A percentile compares a stretch with the other conserved stretches of the same genome.
Conservation (phyloP, 1,140 invertebrate genomes). For the Anthonomus grandis region DNA sequence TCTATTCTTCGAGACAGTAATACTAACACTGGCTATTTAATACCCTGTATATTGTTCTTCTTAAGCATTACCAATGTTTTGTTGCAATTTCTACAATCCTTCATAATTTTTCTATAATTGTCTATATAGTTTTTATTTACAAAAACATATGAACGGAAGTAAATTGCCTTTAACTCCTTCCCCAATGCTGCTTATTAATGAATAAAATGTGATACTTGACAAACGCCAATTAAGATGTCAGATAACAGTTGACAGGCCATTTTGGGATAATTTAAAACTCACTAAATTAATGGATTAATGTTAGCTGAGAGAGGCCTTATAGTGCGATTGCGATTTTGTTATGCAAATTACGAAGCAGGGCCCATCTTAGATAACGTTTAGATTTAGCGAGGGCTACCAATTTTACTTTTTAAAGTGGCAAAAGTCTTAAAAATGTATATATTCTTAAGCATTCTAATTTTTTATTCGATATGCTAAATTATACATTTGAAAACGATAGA, state of each 20-base stretch:
- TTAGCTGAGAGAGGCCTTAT: conserved; percentile 20
- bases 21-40: too few species aligned
- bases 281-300: conserved; percentile 31
- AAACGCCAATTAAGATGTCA: conserved; percentile 30
- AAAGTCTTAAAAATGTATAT: conserved; percentile 15
- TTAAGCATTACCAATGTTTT: too few species aligned
- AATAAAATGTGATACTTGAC: conserved; percentile 31
- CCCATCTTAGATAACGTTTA: conserved; percentile 28
- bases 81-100: too few species aligned
- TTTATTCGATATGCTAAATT: too few species aligned
- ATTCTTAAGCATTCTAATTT: too few species aligned
- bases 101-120: too few species aligned
- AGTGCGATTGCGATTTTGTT: conserved; percentile 30
- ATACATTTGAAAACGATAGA: too few species aligned
- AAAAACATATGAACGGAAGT: conserved; percentile 1
- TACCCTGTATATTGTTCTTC: too few species aligned
- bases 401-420: conserved; percentile 25
- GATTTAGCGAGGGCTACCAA: conserved; percentile 23
- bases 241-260: conserved; percentile 31
- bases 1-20: too few species aligned
- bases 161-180: conserved; percentile 24
- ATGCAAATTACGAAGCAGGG: conserved; percentile 27
- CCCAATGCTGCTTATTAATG: conserved; percentile 24
- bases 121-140: not conserved
- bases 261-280: conserved; percentile 30